A percentile compares a stretch with the other conserved stretches of the same genome.
Evolutionary conservation across 2,797 vertebrate species (phyloP).

Genomic region (Pitangus sulphuratus): DNA sequence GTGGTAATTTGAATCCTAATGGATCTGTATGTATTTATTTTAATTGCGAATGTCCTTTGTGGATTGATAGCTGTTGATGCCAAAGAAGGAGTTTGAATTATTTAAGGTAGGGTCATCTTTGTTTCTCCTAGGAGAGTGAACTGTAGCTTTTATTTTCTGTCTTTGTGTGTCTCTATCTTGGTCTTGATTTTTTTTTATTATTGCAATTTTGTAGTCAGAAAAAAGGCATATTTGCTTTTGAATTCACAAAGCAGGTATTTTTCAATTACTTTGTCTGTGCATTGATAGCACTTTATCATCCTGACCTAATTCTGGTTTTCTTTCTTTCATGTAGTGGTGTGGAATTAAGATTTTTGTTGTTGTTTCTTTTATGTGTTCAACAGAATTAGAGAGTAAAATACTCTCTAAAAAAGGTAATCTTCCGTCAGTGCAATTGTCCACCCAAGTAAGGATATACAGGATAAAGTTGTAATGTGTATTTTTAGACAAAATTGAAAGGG

Average conservation of each 20-base stretch:
- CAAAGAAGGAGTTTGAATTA: constrained; percentile 99
- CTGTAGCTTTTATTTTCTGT: not conserved
- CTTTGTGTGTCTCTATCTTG: constrained; percentile 5
- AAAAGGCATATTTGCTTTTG: not conserved
- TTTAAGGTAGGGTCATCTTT: constrained; percentile 89
- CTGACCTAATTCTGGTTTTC: not conserved
- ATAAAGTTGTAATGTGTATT: not conserved
- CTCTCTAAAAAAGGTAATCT: not conserved
- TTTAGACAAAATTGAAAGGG: not conserved
- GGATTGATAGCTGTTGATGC: constrained; percentile 93
- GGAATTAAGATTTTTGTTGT: not conserved
- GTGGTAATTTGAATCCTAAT: not conserved
- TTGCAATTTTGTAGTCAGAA: not conserved
- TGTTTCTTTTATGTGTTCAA: not conserved
- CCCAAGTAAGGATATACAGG: not conserved
- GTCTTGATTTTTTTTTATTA: not conserved
- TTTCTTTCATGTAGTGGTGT: not conserved
- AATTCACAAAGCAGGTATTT: not conserved
- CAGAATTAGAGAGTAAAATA: not conserved
- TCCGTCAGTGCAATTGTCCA: not conserved
- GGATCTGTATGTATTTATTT: constrained; percentile 35
- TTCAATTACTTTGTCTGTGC: not conserved
- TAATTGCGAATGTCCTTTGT: constrained; percentile 66
- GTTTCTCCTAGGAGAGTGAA: constrained; percentile 48
- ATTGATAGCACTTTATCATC: not conserved